Conservation (phyloP, 2,888 invertebrate genomes). For the Sceliomorpha sp. region DNA sequence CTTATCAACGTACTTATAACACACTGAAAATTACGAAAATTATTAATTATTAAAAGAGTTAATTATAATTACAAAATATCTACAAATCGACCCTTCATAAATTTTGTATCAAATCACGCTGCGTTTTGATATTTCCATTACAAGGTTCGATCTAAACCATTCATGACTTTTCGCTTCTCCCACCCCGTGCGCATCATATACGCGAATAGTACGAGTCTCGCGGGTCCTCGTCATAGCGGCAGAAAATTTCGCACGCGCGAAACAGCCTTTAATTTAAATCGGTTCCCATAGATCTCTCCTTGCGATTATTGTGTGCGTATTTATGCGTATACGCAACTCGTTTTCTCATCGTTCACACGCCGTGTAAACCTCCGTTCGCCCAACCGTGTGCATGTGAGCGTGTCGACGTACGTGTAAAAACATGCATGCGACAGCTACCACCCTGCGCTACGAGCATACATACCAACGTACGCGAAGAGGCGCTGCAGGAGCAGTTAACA, state of each 20-base stretch:
- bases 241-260: conserved; percentile 49
- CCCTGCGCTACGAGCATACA: background rate
- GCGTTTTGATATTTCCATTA: conserved; percentile 29
- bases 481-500: conserved; percentile 72
- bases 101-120: background rate
- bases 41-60: too few species aligned
- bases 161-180: conserved; percentile 15
- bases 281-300: conserved; percentile 63
- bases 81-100: too few species aligned
- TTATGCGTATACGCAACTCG: conserved; percentile 28
- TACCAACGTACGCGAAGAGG: conserved; percentile 46
- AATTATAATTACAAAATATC: too few species aligned
- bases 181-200: conserved; percentile 27
- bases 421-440: conserved; percentile 13
- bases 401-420: conserved; percentile 11
- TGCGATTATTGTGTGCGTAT: conserved; percentile 56
- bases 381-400: too few species aligned
- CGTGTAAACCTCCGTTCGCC: too few species aligned
- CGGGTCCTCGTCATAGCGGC: conserved; percentile 31
- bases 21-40: too few species aligned
- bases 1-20: too few species aligned
- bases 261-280: conserved; percentile 69
- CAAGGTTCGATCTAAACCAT: conserved; percentile 27
- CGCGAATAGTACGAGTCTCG: conserved; percentile 44
- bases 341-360: conserved; percentile 7